phyloP scores from a whole-genome alignment of 92 coral and sea anemone species.

The Metridium senile region DNA sequence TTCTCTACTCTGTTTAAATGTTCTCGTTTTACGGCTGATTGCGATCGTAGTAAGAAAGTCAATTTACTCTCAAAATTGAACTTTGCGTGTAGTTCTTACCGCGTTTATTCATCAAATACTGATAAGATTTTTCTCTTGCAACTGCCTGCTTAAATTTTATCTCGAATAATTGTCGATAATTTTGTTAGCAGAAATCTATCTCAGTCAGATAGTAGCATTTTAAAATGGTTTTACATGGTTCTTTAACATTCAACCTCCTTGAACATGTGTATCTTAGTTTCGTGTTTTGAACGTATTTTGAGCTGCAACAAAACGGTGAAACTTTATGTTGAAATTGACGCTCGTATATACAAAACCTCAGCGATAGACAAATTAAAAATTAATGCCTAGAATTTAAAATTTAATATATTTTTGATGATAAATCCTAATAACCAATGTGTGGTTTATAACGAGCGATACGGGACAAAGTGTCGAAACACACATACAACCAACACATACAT shows the following conservation, averaged over 20 bases:
- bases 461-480: slow-evolving; percentile 4
- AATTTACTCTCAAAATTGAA: slow-evolving; percentile 22
- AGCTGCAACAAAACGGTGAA: too few relatives aligned
- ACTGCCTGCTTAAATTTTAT: neutral
- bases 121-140: neutral
- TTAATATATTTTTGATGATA: neutral
- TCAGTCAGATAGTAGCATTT: neutral
- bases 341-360: neutral
- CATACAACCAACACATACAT: neutral
- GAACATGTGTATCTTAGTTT: too few relatives aligned
- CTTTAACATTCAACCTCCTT: too few relatives aligned
- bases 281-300: too few relatives aligned
- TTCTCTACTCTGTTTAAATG: slow-evolving; percentile 13
- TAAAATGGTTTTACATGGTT: too few relatives aligned
- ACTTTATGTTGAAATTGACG: neutral
- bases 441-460: neutral
- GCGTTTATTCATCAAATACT: neutral
- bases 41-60: slow-evolving; percentile 14
- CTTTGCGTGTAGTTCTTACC: slow-evolving; percentile 6
- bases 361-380: neutral
- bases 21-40: neutral
- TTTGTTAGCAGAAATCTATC: neutral
- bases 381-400: neutral
- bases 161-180: neutral
- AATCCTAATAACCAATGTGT: neutral